phyloP scores from a whole-genome alignment of 2,888 invertebrate species.

The Dusona sp. region DNA sequence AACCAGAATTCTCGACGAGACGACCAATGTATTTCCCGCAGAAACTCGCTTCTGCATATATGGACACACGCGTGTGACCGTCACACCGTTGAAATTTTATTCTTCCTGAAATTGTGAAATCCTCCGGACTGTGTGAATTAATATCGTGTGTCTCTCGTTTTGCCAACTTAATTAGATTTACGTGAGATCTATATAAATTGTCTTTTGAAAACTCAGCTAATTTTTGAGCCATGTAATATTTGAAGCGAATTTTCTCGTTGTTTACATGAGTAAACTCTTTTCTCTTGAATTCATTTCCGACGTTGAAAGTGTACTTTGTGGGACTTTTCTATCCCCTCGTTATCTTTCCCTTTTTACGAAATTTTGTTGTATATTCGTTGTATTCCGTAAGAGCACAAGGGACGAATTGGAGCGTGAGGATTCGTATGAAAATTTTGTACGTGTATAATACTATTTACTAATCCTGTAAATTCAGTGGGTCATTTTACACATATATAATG shows the following conservation, averaged over 20 bases:
- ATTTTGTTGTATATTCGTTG: background rate
- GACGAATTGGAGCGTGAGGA: background rate
- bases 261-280: background rate
- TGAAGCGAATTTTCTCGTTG: background rate
- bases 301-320: background rate
- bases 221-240: background rate
- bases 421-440: background rate
- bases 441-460: background rate
- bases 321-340: background rate
- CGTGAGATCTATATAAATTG: background rate
- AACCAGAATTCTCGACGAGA: constrained; percentile 54
- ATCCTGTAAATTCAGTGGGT: background rate
- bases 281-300: background rate
- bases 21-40: constrained; percentile 23
- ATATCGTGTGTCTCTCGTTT: constrained; percentile 33
- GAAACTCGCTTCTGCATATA: constrained; percentile 32
- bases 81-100: constrained; percentile 50
- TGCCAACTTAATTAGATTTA: constrained; percentile 21
- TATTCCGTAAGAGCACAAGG: background rate
- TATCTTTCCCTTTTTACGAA: background rate
- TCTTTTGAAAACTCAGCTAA: constrained; percentile 6
- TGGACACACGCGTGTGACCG: constrained; percentile 10
- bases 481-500: background rate
- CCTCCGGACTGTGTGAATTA: constrained; percentile 31
- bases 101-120: constrained; percentile 39